Percentiles rank a stretch among this genome's conserved stretches.
These are phyloP conservation scores for Epicampocera succincta DNA, from an alignment of 2,888 invertebrate genomes.

Conservation along the genomic window DNA sequence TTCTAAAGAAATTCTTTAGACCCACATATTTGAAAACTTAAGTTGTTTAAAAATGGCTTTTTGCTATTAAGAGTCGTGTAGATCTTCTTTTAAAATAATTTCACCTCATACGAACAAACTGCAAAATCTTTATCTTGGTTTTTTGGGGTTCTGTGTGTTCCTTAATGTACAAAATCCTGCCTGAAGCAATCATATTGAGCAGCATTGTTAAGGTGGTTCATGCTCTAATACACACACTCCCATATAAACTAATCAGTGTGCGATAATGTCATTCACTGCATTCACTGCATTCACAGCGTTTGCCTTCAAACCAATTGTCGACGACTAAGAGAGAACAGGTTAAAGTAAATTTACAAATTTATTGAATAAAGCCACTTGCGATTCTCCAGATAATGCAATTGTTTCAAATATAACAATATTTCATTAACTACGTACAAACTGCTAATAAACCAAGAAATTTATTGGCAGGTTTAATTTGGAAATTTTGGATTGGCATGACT, in stretches of 20 bases:
- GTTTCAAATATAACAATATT: constrained; percentile 11
- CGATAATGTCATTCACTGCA: constrained; percentile 22
- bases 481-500: too few relatives aligned
- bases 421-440: constrained; percentile 1
- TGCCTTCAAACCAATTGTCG: constrained; percentile 12
- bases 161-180: constrained; percentile 3
- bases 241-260: constrained; percentile 37
- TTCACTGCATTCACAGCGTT: not conserved
- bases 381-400: constrained; percentile 11
- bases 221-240: not conserved
- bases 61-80: too few relatives aligned
- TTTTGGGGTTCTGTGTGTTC: not conserved
- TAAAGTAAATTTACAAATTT: constrained; percentile 5
- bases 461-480: too few relatives aligned
- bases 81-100: too few relatives aligned
- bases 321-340: not conserved
- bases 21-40: too few relatives aligned
- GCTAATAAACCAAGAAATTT: not conserved
- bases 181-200: constrained; percentile 27
- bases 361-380: constrained; percentile 6
- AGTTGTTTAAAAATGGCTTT: too few relatives aligned
- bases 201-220: constrained; percentile 31
- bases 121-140: too few relatives aligned
- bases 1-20: too few relatives aligned
- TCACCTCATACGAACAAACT: too few relatives aligned